These are phyloP conservation scores for Emys orbicularis DNA, from an alignment of 2,797 vertebrate species.

Conservation along the genomic window DNA sequence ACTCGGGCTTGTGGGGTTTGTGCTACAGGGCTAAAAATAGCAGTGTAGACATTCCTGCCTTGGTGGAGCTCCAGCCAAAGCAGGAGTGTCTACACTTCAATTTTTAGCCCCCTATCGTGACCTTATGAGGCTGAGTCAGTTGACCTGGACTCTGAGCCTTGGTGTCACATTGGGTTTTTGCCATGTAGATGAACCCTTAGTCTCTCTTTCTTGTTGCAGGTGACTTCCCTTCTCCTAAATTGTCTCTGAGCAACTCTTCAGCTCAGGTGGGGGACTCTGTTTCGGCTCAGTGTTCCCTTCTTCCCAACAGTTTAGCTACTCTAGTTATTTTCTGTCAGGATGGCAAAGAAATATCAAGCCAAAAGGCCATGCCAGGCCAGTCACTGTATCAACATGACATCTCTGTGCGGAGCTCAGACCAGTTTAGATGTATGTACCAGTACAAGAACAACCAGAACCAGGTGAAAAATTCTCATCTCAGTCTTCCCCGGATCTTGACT, in stretches of 20 bases:
- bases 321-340: not conserved
- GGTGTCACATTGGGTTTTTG: too few species aligned
- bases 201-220: too few species aligned
- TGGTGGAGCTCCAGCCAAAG: too few species aligned
- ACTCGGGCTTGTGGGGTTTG: too few species aligned
- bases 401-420: not conserved
- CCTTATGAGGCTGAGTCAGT: too few species aligned
- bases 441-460: not conserved
- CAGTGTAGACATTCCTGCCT: too few species aligned
- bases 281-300: not conserved
- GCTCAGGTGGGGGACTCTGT: not conserved
- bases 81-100: too few species aligned
- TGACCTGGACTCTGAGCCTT: too few species aligned
- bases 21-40: too few species aligned
- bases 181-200: too few species aligned
- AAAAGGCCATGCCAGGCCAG: not conserved
- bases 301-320: fast-evolving
- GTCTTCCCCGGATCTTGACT: not conserved
- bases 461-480: not conserved
- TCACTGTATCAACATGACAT: not conserved
- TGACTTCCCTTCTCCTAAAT: too few species aligned
- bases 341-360: not conserved
- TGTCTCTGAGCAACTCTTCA: not conserved
- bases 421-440: not conserved
- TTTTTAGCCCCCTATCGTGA: too few species aligned